phyloP scores from a whole-genome alignment of 1,140 invertebrate genomes.

The Drosophila teissieri region DNA sequence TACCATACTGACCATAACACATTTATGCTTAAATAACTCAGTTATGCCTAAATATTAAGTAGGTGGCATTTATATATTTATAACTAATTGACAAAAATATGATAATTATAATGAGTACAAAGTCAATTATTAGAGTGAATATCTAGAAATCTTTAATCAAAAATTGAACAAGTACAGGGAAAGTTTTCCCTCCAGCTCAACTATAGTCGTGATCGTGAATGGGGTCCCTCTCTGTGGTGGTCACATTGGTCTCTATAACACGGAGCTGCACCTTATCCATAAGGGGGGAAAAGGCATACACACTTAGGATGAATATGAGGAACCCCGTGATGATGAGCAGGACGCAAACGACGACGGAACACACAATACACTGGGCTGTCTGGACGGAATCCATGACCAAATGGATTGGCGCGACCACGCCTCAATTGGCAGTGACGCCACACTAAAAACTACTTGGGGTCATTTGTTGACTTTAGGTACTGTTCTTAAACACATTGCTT shows the following conservation, averaged over 20 bases:
- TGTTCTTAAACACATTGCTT: constrained; percentile 14
- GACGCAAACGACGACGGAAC: constrained; percentile 6
- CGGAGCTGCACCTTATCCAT: neutral
- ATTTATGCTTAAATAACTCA: too few species aligned
- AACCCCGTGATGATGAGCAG: constrained; percentile 5
- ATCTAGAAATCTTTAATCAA: neutral
- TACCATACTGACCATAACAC: too few species aligned
- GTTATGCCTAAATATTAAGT: too few species aligned
- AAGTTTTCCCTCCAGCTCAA: neutral
- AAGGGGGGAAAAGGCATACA: neutral
- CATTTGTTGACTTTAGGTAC: neutral
- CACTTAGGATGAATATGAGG: constrained; percentile 7
- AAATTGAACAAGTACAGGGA: neutral
- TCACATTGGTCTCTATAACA: neutral
- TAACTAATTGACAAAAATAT: too few species aligned
- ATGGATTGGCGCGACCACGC: constrained; percentile 44
- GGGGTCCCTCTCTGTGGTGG: neutral
- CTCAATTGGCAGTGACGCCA: constrained; percentile 20
- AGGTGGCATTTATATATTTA: too few species aligned
- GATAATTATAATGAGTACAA: too few species aligned
- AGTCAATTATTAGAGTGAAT: too few species aligned
- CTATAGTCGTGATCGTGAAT: neutral
- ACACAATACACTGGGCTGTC: constrained; percentile 35
- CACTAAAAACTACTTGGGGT: constrained; percentile 30
- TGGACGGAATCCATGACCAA: constrained; percentile 23